Evolutionary conservation across 2,113 vertebrate species (phyloP).

Genomic region (Phrynosoma platyrhinos): DNA sequence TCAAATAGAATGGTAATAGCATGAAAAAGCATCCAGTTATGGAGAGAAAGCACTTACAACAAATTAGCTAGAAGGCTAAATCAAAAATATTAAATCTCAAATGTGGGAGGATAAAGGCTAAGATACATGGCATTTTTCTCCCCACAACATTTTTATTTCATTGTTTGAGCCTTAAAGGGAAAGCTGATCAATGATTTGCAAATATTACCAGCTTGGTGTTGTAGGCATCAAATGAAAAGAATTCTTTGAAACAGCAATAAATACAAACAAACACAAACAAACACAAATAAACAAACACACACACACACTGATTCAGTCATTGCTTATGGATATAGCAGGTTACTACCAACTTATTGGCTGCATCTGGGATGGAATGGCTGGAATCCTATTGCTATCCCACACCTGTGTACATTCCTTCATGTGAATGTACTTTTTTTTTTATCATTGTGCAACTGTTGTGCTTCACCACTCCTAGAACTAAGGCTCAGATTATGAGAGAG

Average conservation of each 20-base stretch:
- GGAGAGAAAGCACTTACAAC: constrained; percentile 30
- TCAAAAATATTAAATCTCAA: constrained; percentile 44
- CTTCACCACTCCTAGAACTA: not conserved
- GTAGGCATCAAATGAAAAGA: not conserved
- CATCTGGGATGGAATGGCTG: too few relatives aligned
- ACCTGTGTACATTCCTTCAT: too few relatives aligned
- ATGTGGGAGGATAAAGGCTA: constrained; percentile 28
- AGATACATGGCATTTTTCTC: constrained; percentile 23
- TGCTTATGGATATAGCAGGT: not conserved
- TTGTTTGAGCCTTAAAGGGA: not conserved
- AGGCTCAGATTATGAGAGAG: too few relatives aligned
- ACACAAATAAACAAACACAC: constrained; percentile 35
- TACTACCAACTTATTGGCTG: too few relatives aligned
- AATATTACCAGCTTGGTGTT: constrained; percentile 37
- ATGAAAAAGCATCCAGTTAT: constrained; percentile 21
- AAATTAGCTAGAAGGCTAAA: constrained; percentile 36
- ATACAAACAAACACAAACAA: not conserved
- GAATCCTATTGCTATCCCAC: too few relatives aligned
- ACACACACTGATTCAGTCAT: constrained; percentile 1
- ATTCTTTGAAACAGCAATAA: constrained; percentile 6
- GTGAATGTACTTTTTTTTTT: too few relatives aligned
- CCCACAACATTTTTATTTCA: not conserved
- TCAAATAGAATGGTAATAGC: constrained; percentile 32
- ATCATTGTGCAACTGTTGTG: not conserved
- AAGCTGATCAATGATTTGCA: constrained; percentile 34